Evolutionary conservation across 2,888 invertebrate species (phyloP).

Genomic region (Odiellus spinosus): DNA sequence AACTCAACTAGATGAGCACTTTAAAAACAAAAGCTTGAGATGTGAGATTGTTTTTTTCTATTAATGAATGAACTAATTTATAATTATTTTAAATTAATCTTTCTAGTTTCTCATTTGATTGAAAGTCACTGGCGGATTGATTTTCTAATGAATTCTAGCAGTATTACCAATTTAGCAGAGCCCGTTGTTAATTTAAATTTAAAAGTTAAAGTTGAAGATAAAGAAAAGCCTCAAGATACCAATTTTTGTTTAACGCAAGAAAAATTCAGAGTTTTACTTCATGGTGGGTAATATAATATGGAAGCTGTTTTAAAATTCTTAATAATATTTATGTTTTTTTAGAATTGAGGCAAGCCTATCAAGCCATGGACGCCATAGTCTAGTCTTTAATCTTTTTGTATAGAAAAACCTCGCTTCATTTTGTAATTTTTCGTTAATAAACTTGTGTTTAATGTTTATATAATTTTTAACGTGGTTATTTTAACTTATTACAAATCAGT

Average conservation of each 20-base stretch:
- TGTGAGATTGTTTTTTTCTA: conserved; percentile 8
- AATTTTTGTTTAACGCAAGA: conserved; percentile 6
- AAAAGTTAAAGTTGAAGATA: conserved; percentile 6
- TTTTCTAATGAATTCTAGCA: conserved; percentile 8
- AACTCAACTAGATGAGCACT: conserved; percentile 6
- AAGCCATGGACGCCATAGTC: too few species aligned
- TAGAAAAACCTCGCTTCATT: too few species aligned
- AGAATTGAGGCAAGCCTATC: too few species aligned
- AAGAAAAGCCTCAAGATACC: not conserved
- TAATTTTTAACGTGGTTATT: too few species aligned
- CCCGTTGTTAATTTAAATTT: conserved; percentile 9
- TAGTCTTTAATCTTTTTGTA: too few species aligned
- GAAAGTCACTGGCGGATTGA: conserved; percentile 10
- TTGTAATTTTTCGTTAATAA: too few species aligned
- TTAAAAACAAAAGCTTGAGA: conserved; percentile 12
- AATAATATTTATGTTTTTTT: too few species aligned
- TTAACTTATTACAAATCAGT: too few species aligned
- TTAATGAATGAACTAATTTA: too few species aligned
- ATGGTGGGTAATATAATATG: conserved; percentile 9
- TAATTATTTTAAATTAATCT: not conserved
- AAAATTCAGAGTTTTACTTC: conserved; percentile 9
- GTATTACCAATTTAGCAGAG: conserved; percentile 7
- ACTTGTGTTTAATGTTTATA: too few species aligned
- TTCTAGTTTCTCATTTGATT: conserved; percentile 6
- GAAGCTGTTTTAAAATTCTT: too few species aligned